Base-by-base conservation (phyloP, 1,140 invertebrate species). In the Drosophila punjabiensis region DNA sequence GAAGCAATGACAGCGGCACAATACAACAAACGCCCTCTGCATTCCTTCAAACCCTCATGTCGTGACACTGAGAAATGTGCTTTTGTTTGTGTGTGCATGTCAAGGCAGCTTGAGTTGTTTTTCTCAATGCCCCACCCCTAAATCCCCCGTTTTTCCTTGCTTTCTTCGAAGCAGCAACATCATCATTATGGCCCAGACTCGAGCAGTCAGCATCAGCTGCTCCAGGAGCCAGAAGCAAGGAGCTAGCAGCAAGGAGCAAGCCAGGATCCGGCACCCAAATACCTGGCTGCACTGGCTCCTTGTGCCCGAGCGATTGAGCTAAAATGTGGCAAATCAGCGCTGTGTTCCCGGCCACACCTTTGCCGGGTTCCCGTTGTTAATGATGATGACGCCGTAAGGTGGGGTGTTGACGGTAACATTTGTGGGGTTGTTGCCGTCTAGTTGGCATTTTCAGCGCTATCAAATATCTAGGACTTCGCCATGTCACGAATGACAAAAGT, bases 101-200 rank as follows among this genome's bases (percentile, higher is more conserved):
- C 64, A 67, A 61, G 64, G 69, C 66, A 55, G 32, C 33, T 13
- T 9, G 32, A 55, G 52, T 53, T 20, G 62, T 32, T 16, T 33
- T 53, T 66, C 14, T 4, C 18, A 9, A 9, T 35, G 32, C 4
- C 53, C 32, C 33, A 37, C 53, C 53, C 33, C n/a, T n/a, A n/a
- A 20, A 32, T 2, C 13, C 6, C 28, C 13, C 11, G 47, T n/a
- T 52, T 52, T 70, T 28, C 47, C 14, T 48, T 24, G 14, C 20
- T 8, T 48, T 63, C 33, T 32, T 58, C 8, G 16, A 43, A 35
- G 47, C 58, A 48, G 64, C 41, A 75, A 77, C 59, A 65, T 89
- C 81, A 81, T 89, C 85, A 84, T 87, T 84, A 79, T 37, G 39
- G 50, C 71, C 16, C 37, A 55, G 65, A 79, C 37, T 62, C 1